phyloP scores from a whole-genome alignment of 2,888 invertebrate species.

The Bellardia bayeri region DNA sequence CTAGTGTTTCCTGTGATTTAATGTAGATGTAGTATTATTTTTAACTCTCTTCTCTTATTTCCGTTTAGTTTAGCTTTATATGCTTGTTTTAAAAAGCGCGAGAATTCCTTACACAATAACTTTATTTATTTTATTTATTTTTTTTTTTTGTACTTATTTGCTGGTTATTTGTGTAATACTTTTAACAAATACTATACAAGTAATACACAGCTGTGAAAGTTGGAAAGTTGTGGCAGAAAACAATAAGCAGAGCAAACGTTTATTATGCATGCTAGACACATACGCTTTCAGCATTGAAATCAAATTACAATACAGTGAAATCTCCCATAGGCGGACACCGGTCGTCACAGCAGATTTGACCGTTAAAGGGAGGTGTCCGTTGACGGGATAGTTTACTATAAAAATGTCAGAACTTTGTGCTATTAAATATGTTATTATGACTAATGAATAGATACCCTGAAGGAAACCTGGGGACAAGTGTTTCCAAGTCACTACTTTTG shows the following conservation, averaged over 20 bases:
- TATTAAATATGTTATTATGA: no score
- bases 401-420: no score
- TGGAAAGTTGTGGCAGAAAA: not conserved
- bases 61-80: not conserved
- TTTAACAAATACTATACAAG: slow-evolving; percentile 5
- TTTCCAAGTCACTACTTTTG: no score
- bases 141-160: slow-evolving; percentile 6
- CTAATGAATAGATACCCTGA: no score
- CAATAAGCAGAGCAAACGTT: not conserved
- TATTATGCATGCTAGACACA: slow-evolving; percentile 64
- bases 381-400: no score
- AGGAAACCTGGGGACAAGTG: no score
- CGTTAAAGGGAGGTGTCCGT: no score
- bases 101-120: slow-evolving; percentile 47
- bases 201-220: not conserved
- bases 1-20: not conserved
- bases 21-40: not conserved
- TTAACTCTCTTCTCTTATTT: slow-evolving; percentile 2
- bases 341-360: no score
- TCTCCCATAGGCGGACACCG: no score
- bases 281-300: slow-evolving; percentile 56
- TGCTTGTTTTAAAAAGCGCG: slow-evolving; percentile 26
- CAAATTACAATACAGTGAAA: slow-evolving; percentile 21
- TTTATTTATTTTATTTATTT: slow-evolving; percentile 29
- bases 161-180: slow-evolving; percentile 30